A percentile compares a stretch with the other conserved stretches of the same genome.
These are phyloP conservation scores for Malthinus seriepunctatus DNA, from an alignment of 2,888 invertebrate genomes.

Conservation along the genomic window DNA sequence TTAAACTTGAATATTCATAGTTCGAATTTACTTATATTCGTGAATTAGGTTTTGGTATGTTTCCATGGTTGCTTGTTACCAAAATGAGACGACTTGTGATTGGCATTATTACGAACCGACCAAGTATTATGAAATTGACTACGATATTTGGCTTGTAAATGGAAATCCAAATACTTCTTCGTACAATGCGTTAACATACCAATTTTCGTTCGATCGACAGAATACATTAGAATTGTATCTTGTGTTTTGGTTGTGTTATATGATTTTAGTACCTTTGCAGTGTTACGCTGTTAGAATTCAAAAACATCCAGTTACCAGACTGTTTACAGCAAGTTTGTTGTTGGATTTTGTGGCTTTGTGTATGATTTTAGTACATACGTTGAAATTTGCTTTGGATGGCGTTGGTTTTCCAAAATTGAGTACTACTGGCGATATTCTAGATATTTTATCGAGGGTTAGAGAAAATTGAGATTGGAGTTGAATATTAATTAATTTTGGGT, in stretches of 20 bases:
- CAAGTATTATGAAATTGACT: conserved; percentile 61
- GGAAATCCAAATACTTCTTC: conserved; percentile 89
- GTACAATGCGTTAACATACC: conserved; percentile 87
- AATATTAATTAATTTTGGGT: neutral
- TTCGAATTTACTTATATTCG: neutral
- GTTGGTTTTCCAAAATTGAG: conserved; percentile 81
- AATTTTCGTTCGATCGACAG: conserved; percentile 95
- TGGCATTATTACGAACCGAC: conserved; percentile 77
- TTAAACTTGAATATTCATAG: conserved; percentile 1
- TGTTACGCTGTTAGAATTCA: conserved; percentile 88
- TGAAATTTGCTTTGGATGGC: conserved; percentile 91
- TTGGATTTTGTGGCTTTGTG: conserved; percentile 85
- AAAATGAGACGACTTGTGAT: conserved; percentile 76
- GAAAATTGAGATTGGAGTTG: neutral
- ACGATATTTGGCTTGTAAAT: conserved; percentile 96
- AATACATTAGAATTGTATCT: conserved; percentile 90
- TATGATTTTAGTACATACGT: conserved; percentile 84
- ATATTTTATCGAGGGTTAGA: conserved; percentile 86
- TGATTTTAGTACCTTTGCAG: conserved; percentile 83
- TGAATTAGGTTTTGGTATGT: conserved; percentile 85
- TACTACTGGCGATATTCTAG: conserved; percentile 88
- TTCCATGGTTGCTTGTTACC: conserved; percentile 90
- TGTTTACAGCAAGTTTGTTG: conserved; percentile 85
- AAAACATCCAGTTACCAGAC: conserved; percentile 86
- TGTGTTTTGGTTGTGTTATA: conserved; percentile 83